These are phyloP conservation scores for Boleophthalmus pectinirostris DNA, from an alignment of 2,113 vertebrate genomes.

Conservation along the genomic window DNA sequence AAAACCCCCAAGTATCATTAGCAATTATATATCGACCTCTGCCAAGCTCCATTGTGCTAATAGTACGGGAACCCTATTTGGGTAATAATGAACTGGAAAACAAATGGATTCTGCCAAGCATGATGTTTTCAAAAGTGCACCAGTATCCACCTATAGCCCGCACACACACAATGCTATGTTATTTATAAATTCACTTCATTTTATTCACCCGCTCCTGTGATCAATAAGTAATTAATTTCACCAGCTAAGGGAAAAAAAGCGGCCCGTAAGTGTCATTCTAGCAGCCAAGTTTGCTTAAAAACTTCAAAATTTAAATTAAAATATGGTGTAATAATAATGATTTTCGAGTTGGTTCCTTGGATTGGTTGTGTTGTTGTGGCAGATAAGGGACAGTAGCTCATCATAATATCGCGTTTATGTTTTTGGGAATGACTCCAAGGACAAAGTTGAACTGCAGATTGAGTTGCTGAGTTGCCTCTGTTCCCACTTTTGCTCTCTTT, in stretches of 20 bases:
- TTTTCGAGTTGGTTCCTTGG: constrained; percentile 15
- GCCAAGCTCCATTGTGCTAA: not conserved
- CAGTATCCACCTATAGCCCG: constrained; percentile 60
- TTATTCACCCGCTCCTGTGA: constrained; percentile 65
- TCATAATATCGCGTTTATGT: constrained; percentile 25
- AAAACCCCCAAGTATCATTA: constrained; percentile 7
- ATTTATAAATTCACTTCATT: constrained; percentile 76
- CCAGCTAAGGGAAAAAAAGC: constrained; percentile 56
- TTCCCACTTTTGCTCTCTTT: not conserved
- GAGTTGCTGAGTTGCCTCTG: constrained; percentile 19
- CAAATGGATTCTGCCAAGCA: constrained; percentile 68
- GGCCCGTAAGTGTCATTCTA: constrained; percentile 53
- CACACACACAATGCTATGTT: constrained; percentile 45
- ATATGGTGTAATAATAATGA: constrained; percentile 8
- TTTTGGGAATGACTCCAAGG: constrained; percentile 28
- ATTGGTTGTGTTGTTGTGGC: constrained; percentile 9
- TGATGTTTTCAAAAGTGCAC: constrained; percentile 67
- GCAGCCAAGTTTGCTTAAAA: constrained; percentile 46
- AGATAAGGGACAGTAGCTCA: constrained; percentile 22
- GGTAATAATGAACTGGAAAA: constrained; percentile 63
- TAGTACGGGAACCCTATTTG: constrained; percentile 15
- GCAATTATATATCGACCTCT: constrained; percentile 17
- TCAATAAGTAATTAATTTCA: constrained; percentile 82
- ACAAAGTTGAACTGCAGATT: constrained; percentile 15
- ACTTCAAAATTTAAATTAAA: constrained; percentile 45